These are phyloP conservation scores for Pangasius krempfi DNA, from an alignment of 2,797 vertebrate species.

Conservation along the genomic window DNA sequence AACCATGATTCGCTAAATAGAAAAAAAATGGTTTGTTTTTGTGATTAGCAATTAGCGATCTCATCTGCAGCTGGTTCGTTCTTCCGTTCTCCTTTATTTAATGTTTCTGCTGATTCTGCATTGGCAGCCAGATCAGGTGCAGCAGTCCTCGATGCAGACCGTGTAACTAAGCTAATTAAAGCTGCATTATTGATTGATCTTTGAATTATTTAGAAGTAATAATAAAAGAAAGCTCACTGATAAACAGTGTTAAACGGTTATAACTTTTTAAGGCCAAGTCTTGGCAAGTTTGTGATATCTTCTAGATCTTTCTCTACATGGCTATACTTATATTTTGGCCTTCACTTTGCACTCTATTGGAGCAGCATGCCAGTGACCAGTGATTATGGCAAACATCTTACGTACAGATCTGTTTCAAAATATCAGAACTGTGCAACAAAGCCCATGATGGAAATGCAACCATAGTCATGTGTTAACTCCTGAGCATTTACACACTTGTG, in stretches of 20 bases:
- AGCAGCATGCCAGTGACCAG: background rate
- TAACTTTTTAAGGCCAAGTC: background rate
- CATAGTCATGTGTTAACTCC: background rate
- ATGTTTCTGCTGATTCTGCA: conserved; percentile 33
- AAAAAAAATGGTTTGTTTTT: background rate
- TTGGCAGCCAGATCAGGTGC: conserved; percentile 26
- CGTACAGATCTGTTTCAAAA: background rate
- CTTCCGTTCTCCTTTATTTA: background rate
- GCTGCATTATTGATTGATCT: conserved; percentile 77
- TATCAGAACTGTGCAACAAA: background rate
- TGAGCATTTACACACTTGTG: background rate
- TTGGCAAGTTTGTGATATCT: background rate
- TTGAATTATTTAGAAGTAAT: conserved; percentile 76
- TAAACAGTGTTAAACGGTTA: conserved; percentile 64
- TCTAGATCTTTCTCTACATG: background rate
- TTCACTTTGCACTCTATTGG: background rate
- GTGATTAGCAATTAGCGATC: background rate
- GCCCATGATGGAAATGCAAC: background rate
- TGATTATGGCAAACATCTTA: background rate
- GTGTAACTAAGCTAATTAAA: conserved; percentile 76
- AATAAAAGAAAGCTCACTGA: conserved; percentile 73
- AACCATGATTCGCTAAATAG: background rate
- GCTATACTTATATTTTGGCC: background rate
- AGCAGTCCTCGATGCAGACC: conserved; percentile 47
- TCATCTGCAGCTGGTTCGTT: background rate